Conservation (phyloP, 1,140 invertebrate species). For the Drosophila seguyi region DNA sequence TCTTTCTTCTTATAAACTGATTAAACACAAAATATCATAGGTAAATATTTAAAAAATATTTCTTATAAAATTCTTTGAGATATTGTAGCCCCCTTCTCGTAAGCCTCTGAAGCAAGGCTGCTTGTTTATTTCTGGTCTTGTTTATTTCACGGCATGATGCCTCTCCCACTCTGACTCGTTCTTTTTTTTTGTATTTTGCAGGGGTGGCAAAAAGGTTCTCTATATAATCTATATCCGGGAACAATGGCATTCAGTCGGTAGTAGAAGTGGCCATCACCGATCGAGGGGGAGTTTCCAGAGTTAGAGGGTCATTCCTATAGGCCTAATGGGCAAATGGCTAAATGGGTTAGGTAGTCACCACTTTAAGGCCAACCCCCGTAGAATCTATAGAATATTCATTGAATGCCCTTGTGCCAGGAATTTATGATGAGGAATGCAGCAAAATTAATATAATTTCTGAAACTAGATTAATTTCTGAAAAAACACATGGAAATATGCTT, state of each 20-base stretch:
- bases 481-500: not conserved
- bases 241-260: conserved; percentile 30
- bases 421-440: not conserved
- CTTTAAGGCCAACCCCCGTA: conserved; percentile 12
- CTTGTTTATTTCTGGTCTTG: conserved; percentile 25
- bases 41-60: not conserved
- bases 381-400: conserved; percentile 13
- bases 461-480: not conserved
- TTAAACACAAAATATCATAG: too few relatives aligned
- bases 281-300: conserved; percentile 13
- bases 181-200: conserved; percentile 8
- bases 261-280: conserved; percentile 23
- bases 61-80: not conserved
- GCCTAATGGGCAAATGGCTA: conserved; percentile 27
- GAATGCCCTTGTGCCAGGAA: not conserved
- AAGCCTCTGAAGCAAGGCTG: not conserved
- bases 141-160: conserved; percentile 50
- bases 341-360: conserved; percentile 29
- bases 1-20: not conserved
- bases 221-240: conserved; percentile 36
- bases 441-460: not conserved
- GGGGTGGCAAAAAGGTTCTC: conserved; percentile 30
- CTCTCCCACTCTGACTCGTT: not conserved
- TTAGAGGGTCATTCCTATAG: conserved; percentile 11
- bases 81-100: not conserved